Percentiles rank a stretch among this genome's conserved stretches.
Evolutionary conservation across 2,888 invertebrate species (phyloP).

Genomic region (Alloplasta piceator): DNA sequence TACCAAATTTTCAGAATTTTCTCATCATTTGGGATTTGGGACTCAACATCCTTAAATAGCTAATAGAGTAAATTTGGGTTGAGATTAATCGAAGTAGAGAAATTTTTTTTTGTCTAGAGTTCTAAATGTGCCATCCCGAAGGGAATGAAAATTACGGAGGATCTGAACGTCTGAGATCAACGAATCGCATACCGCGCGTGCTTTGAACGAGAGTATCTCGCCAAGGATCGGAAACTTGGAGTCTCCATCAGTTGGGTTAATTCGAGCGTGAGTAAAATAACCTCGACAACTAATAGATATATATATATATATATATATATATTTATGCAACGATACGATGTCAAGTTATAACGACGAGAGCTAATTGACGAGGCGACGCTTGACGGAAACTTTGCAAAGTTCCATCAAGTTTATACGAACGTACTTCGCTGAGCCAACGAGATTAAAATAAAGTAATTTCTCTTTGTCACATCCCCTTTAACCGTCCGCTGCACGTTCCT

Average conservation of each 20-base stretch:
- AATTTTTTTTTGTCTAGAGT: too few relatives aligned
- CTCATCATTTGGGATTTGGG: too few relatives aligned
- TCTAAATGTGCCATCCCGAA: too few relatives aligned
- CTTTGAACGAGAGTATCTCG: constrained; percentile 26
- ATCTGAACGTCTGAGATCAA: too few relatives aligned
- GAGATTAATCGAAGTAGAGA: too few relatives aligned
- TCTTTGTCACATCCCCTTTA: constrained; percentile 20
- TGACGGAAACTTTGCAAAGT: constrained; percentile 64
- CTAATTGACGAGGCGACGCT: constrained; percentile 74
- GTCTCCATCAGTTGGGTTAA: constrained; percentile 52
- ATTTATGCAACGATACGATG: too few relatives aligned
- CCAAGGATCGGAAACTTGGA: constrained; percentile 44
- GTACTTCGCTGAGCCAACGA: constrained; percentile 31
- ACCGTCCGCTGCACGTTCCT: neutral
- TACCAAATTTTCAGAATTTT: too few relatives aligned
- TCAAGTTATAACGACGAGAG: constrained; percentile 66
- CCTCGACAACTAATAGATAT: constrained; percentile 45
- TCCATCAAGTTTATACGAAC: constrained; percentile 60
- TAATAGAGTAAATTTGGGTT: too few relatives aligned
- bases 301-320: neutral
- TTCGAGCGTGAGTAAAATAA: constrained; percentile 52
- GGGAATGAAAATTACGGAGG: too few relatives aligned
- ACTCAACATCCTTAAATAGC: too few relatives aligned
- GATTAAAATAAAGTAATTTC: constrained; percentile 24
- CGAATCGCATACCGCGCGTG: neutral